Conservation (phyloP, 2,797 vertebrate species). For the Furcifer pardalis region DNA sequence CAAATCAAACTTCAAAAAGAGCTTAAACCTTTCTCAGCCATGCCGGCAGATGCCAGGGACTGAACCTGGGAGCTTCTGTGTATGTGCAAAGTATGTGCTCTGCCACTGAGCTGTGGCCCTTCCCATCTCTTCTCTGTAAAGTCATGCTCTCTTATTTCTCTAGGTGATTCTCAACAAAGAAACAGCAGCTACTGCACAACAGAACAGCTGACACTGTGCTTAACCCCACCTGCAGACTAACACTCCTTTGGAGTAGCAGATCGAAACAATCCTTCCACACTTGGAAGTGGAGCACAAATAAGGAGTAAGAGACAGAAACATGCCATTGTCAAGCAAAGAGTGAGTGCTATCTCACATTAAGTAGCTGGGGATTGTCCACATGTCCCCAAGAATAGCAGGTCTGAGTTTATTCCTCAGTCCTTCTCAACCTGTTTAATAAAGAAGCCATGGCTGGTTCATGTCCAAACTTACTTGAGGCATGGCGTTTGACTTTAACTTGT, state of each 20-base stretch:
- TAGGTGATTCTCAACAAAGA: not conserved
- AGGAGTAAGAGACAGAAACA: not conserved
- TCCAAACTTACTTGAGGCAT: constrained; percentile 88
- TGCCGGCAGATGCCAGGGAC: not conserved
- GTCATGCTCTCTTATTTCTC: not conserved
- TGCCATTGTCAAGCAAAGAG: not conserved
- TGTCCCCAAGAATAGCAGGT: not conserved
- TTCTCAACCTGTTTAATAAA: not conserved
- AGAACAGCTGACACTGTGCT: not conserved
- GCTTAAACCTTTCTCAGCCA: not conserved
- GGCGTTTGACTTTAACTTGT: constrained; percentile 89
- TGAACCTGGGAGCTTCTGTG: no score
- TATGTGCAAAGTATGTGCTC: not conserved
- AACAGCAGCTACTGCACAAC: not conserved
- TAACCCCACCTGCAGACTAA: not conserved
- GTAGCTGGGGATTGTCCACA: not conserved
- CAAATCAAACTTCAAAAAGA: not conserved
- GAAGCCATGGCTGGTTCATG: not conserved
- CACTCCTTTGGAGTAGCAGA: not conserved
- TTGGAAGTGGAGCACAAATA: not conserved
- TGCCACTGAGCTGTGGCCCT: not conserved
- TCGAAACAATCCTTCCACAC: not conserved
- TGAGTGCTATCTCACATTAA: not conserved
- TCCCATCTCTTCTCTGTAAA: not conserved
- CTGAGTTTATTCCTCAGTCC: not conserved